Percentiles rank a stretch among this genome's conserved stretches.
phyloP scores from a whole-genome alignment of 2,113 vertebrate species.

The Todiramphus chloris region DNA sequence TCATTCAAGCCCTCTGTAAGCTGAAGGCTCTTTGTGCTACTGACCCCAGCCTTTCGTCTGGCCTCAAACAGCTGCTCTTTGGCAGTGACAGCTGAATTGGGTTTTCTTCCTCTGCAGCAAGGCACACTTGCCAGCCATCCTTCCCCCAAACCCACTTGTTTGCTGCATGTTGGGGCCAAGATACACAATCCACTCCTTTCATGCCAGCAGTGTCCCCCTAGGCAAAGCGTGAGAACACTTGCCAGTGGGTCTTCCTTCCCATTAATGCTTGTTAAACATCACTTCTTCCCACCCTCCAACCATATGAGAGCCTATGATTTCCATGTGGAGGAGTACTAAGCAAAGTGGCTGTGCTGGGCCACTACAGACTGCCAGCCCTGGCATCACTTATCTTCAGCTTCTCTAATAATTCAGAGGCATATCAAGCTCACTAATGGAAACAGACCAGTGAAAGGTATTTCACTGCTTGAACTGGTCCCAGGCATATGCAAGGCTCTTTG shows the following conservation, averaged over 20 bases:
- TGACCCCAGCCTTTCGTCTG: constrained; percentile 17
- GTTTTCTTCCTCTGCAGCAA: constrained; percentile 5
- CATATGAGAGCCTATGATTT: not conserved
- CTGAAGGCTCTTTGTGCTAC: constrained; percentile 34
- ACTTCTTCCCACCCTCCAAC: not conserved
- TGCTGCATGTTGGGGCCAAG: constrained; percentile 2
- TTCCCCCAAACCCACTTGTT: not conserved
- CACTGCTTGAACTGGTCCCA: not conserved
- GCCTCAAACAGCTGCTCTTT: constrained; percentile 27
- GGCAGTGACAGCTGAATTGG: constrained; percentile 38
- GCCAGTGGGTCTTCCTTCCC: not conserved
- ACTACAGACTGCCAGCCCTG: not conserved
- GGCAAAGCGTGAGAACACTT: not conserved
- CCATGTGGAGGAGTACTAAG: not conserved
- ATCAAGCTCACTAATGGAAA: not conserved
- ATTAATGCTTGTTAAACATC: not conserved
- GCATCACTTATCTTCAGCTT: not conserved
- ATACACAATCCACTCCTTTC: constrained; percentile 20
- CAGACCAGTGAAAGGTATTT: not conserved
- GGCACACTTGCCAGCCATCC: constrained; percentile 25
- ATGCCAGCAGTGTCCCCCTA: not conserved
- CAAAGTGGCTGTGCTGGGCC: not conserved
- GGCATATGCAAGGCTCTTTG: not conserved
- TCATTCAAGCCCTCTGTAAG: constrained; percentile 1
- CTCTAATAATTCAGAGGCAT: not conserved